Base-by-base conservation (phyloP, 2,797 vertebrate genomes). In the Periparus ater region DNA sequence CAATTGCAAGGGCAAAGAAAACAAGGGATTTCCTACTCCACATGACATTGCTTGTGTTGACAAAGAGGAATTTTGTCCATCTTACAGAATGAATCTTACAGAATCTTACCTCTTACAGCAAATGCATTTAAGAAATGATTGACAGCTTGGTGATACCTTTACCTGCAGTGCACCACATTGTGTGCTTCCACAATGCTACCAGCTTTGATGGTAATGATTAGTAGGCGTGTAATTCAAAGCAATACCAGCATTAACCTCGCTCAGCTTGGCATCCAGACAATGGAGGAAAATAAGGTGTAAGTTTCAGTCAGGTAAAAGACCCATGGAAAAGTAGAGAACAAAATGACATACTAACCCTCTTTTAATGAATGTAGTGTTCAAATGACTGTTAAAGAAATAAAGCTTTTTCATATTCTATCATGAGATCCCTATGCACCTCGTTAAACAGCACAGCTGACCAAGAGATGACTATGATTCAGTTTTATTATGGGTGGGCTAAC, bases 401-500 rank as follows among this genome's bases (percentile, higher is more conserved):
- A 78, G 47, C 42, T 57, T 92, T 95, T 88, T 79, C 79, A 45
- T 88, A 57, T 53, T 58, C 25, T 54, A 21, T 32, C 38, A n/a
- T 50, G 57, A 80, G 90, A 73, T 81, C 48, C 7, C 20, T 73
- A 3, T 38, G 63, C 40, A 47, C 20, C 47, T 70, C 6, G 5
- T 66, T 86, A 83, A 86, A 45, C 50, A 40, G 32, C 27, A 40
- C 29, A 67, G 47, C 53, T 90, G 77, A 86, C 85, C 60, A 63
- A 77, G 73, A 95, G 57, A 81, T 93, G 74, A 88, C 32, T 84
- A 12, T 85, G 88, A 86, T 45, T 67, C n/a, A 34, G 45, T 95
- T 88, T 86, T 86, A n/a, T 80, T 89, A 67, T 1, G 17, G n/a
- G 75, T 80, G 68, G 50, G 45, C 42, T 95, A 58, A 79, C 60